Percentiles rank a stretch among this genome's conserved stretches.
Conservation (phyloP, 2,113 vertebrate species). For the Onychorhynchus coronatus region DNA sequence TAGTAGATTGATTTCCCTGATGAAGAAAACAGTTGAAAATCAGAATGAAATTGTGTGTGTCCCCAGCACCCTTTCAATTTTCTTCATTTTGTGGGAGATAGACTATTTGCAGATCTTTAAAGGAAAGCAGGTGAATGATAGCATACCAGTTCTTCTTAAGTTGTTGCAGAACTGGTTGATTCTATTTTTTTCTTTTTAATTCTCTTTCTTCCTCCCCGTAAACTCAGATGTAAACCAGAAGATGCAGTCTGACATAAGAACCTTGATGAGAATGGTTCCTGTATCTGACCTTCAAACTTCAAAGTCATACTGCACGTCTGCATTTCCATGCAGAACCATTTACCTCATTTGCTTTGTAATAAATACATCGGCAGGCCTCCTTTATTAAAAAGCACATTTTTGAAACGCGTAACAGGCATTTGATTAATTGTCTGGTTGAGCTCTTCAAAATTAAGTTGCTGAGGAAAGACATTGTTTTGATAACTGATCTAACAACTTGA, state of each 20-base stretch:
- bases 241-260: background rate
- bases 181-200: background rate
- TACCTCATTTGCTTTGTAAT: background rate
- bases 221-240: background rate
- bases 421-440: background rate
- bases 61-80: background rate
- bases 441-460: background rate
- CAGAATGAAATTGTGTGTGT: background rate
- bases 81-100: background rate
- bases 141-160: background rate
- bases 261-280: background rate
- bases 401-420: background rate
- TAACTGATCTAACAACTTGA: conserved; percentile 43
- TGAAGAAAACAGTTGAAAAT: background rate
- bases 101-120: background rate
- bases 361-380: background rate
- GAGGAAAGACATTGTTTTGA: conserved; percentile 46
- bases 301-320: conserved; percentile 28
- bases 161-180: background rate
- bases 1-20: background rate
- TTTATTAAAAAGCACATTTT: background rate
- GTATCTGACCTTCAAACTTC: conserved; percentile 66
- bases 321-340: conserved; percentile 2
- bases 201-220: background rate
- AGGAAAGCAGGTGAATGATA: background rate